These are phyloP conservation scores for Austrolebias charrua DNA, from an alignment of 2,797 vertebrate species.

Conservation along the genomic window DNA sequence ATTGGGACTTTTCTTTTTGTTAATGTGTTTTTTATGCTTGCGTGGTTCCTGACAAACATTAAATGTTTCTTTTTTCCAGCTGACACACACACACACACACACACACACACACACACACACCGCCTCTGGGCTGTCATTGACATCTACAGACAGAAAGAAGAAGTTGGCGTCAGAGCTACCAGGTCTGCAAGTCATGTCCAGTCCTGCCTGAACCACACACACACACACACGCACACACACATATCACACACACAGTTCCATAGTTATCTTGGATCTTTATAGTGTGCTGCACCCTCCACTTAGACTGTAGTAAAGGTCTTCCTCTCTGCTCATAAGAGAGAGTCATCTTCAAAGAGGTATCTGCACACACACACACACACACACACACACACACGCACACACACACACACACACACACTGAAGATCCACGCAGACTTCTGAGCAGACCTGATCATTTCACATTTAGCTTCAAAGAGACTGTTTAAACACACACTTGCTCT, in stretches of 20 bases:
- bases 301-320: slow-evolving; percentile 81
- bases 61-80: slow-evolving; percentile 64
- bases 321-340: slow-evolving; percentile 61
- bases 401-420: slow-evolving; percentile 43
- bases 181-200: slow-evolving; percentile 73
- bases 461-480: slow-evolving; percentile 75
- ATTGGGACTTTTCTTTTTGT: slow-evolving; percentile 50
- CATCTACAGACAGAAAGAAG: slow-evolving; percentile 75
- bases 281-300: slow-evolving; percentile 81
- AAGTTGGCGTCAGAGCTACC: slow-evolving; percentile 70
- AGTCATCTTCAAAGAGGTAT: slow-evolving; percentile 69
- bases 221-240: slow-evolving; percentile 29
- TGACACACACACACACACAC: slow-evolving; percentile 6
- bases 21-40: neutral
- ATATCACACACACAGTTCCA: slow-evolving; percentile 37
- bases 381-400: slow-evolving; percentile 46
- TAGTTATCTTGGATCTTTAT: slow-evolving; percentile 82
- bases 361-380: slow-evolving; percentile 44
- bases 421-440: slow-evolving; percentile 56
- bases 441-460: slow-evolving; percentile 71
- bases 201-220: slow-evolving; percentile 64
- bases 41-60: slow-evolving; percentile 75
- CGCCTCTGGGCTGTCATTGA: slow-evolving; percentile 70
- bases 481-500: slow-evolving; percentile 66
- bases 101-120: slow-evolving; percentile 10